Base-by-base conservation (phyloP, 92 coral and sea anemone genomes). In the Anthopleura xanthogrammica region DNA sequence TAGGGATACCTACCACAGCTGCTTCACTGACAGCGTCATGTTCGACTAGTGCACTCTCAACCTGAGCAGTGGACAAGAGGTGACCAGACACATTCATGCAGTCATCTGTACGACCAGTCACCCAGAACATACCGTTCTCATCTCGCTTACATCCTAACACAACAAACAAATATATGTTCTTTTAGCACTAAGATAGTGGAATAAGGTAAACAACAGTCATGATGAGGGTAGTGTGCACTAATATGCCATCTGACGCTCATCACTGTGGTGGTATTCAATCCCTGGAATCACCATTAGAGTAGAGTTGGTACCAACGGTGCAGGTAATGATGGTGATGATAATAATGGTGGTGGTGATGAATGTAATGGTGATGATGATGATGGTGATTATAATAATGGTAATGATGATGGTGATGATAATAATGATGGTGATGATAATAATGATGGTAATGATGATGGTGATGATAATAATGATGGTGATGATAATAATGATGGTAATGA, bases 51-150 rank as follows among this genome's bases (percentile, higher is more conserved):
- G 98, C 98, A 41, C 96, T 95, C 82, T 95, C 98, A 70, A 95
- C 88, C 91, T 95, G 98, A 56, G 98, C 98, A 19, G 98, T 95
- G 39, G 98, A 94, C 85, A 95, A 77, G 52, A 95, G 80, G 87
- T 95, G 98, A 66, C 98, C 98, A 2, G 98, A 88, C 41, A 95
- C 98, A 86, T 95, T 95, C 98, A 95, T 95, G 72, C 98, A 95
- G 86, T 95, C 98, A 84, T 95, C 98, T 19, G 97, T 95, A 57
- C 98, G 88, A 22, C 98, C 98, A 64, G 97, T 95, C 77, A 95
- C 90, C 98, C 98, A 95, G 89, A 91, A 94, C 79, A 94, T 92
- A 22, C 98, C 98, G 87, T 95, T 82, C 75, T 85, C 85, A 79
- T 95, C 98, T 13, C 98, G 95, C 72, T 82, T 87, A 71, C 98